Percentiles rank a stretch among this genome's conserved stretches.
Evolutionary conservation across 2,113 vertebrate species (phyloP).

Genomic region (Thryonomys swinderianus): DNA sequence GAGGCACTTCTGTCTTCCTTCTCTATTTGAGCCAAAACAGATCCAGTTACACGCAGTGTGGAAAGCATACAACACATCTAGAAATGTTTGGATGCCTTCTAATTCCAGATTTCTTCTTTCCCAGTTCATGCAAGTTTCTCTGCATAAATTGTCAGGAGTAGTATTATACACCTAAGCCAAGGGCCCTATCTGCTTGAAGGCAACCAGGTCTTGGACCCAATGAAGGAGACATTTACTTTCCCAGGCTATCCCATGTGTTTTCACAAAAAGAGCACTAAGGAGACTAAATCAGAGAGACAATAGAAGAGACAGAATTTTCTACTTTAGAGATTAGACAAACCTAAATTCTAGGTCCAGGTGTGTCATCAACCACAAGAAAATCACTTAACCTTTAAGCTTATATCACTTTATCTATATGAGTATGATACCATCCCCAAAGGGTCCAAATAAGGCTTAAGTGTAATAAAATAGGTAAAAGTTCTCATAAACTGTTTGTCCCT

Average conservation of each 20-base stretch:
- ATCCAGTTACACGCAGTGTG: neutral
- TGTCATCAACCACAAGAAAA: constrained; percentile 43
- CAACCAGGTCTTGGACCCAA: neutral
- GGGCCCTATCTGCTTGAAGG: neutral
- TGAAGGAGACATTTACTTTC: neutral
- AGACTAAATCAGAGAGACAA: constrained; percentile 2
- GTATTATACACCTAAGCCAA: neutral
- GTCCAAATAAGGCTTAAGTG: constrained; percentile 36
- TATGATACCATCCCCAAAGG: constrained; percentile 10
- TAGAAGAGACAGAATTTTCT: constrained; percentile 31
- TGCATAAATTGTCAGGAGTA: neutral
- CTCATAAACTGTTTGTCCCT: constrained; percentile 50
- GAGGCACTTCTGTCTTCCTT: constrained; percentile 8
- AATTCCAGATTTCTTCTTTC: neutral
- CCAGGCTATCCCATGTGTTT: neutral
- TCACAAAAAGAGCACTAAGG: neutral
- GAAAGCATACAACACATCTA: constrained; percentile 6
- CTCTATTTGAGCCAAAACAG: neutral
- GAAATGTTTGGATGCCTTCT: neutral
- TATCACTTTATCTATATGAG: constrained; percentile 41
- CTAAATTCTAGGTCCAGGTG: constrained; percentile 28
- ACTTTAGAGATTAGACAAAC: constrained; percentile 37
- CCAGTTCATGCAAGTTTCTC: neutral
- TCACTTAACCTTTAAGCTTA: constrained; percentile 49
- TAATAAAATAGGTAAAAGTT: constrained; percentile 25